Conservation (phyloP, 2,797 vertebrate genomes). For the Muraenolepis orangiensis region DNA sequence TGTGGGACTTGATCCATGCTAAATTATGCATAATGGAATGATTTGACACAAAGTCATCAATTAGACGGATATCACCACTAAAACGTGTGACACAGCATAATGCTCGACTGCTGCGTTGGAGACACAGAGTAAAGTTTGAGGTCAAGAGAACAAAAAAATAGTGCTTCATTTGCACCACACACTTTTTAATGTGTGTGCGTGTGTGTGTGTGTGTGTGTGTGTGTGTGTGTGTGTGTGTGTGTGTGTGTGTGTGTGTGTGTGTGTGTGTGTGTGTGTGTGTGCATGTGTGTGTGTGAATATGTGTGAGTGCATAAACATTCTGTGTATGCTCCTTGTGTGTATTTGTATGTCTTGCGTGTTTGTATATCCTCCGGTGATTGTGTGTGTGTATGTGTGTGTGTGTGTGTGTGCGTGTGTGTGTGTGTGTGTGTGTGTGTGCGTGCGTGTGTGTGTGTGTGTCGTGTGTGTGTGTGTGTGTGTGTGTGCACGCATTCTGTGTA, state of each 20-base stretch:
- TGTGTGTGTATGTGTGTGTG: constrained; percentile 15
- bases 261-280: background rate
- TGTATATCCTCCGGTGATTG: no score
- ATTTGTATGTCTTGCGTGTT: background rate
- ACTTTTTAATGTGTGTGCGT: constrained; percentile 11
- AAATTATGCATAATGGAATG: constrained; percentile 86
- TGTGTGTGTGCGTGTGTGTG: constrained; percentile 23
- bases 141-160: constrained; percentile 10
- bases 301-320: background rate
- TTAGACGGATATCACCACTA: constrained; percentile 78
- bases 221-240: constrained; percentile 25
- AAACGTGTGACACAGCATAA: constrained; percentile 75
- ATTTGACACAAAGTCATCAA: constrained; percentile 84
- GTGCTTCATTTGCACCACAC: background rate
- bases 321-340: no score
- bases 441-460: background rate
- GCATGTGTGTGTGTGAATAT: no score
- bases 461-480: background rate
- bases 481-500: background rate
- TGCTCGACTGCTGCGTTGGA: constrained; percentile 47
- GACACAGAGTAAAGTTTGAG: constrained; percentile 28
- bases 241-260: constrained; percentile 27
- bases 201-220: constrained; percentile 13
- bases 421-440: constrained; percentile 28
- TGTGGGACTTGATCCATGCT: constrained; percentile 81